These are phyloP conservation scores for Eremobia ochroleuca DNA, from an alignment of 2,888 invertebrate genomes.

Conservation along the genomic window DNA sequence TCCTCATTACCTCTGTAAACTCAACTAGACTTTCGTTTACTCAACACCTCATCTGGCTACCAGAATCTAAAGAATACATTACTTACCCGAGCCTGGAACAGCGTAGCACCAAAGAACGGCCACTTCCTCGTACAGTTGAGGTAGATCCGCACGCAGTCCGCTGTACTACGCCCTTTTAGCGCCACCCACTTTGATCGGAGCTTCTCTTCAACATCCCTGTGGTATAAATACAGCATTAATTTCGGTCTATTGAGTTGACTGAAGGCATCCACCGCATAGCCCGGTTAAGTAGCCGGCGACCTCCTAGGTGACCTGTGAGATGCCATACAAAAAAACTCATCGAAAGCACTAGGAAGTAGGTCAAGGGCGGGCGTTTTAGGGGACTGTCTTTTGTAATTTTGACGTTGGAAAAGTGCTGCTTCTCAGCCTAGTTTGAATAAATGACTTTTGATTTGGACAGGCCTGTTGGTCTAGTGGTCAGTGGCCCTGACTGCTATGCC, in stretches of 20 bases:
- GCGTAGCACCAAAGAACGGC: conserved; percentile 98
- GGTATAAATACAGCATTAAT: conserved; percentile 33
- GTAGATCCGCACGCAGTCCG: conserved; percentile 98
- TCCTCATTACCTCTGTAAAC: background rate
- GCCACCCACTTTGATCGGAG: conserved; percentile 97
- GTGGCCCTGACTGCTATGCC: too few relatives aligned
- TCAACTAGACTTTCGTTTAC: background rate
- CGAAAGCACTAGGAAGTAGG: too few relatives aligned
- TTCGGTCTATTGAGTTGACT: background rate
- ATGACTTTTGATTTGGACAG: too few relatives aligned
- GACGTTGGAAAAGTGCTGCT: too few relatives aligned
- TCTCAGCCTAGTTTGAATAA: too few relatives aligned
- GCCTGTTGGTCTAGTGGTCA: too few relatives aligned
- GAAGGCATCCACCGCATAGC: too few relatives aligned
- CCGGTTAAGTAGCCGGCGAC: too few relatives aligned
- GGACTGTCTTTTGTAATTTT: too few relatives aligned
- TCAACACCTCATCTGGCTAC: background rate
- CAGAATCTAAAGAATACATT: background rate
- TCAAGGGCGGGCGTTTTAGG: too few relatives aligned
- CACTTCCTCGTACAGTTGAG: conserved; percentile 98
- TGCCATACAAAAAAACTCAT: too few relatives aligned
- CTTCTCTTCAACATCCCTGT: conserved; percentile 94
- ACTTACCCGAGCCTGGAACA: conserved; percentile 96
- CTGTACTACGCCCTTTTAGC: conserved; percentile 95
- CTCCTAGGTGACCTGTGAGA: too few relatives aligned